These are phyloP conservation scores for Scartelaos histophorus DNA, from an alignment of 2,113 vertebrate genomes.

Conservation along the genomic window DNA sequence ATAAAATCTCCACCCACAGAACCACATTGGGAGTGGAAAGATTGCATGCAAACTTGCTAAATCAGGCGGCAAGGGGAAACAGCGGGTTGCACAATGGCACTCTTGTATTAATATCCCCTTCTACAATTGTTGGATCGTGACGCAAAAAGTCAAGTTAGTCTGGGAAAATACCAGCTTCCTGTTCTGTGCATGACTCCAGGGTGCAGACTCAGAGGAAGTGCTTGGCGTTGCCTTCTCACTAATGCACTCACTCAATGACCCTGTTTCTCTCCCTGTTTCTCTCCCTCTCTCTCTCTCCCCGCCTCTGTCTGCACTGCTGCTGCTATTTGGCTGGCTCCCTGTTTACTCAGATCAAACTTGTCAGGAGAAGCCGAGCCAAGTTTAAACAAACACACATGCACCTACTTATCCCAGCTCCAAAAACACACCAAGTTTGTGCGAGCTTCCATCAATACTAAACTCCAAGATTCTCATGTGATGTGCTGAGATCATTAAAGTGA, in stretches of 20 bases:
- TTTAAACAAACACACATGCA: slow-evolving; percentile 36
- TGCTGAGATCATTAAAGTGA: slow-evolving; percentile 33
- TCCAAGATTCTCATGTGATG: slow-evolving; percentile 22
- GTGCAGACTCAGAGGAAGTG: slow-evolving; percentile 37
- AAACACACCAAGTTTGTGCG: slow-evolving; percentile 23
- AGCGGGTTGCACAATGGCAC: slow-evolving; percentile 63
- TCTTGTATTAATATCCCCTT: slow-evolving; percentile 74
- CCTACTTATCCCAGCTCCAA: not conserved
- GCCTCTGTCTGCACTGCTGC: slow-evolving; percentile 18
- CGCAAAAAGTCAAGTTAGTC: slow-evolving; percentile 56
- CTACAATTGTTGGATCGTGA: slow-evolving; percentile 65
- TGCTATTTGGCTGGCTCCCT: slow-evolving; percentile 44
- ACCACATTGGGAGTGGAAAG: slow-evolving; percentile 53
- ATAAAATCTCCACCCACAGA: slow-evolving; percentile 51
- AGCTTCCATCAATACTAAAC: slow-evolving; percentile 11
- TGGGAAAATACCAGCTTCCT: slow-evolving; percentile 75
- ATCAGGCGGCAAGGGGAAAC: slow-evolving; percentile 62
- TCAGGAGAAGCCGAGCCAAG: slow-evolving; percentile 38
- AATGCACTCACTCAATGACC: slow-evolving; percentile 46
- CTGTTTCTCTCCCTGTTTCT: slow-evolving; percentile 17
- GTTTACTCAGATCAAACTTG: slow-evolving; percentile 58
- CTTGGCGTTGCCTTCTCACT: slow-evolving; percentile 33
- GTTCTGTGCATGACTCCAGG: slow-evolving; percentile 52
- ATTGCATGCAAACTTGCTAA: slow-evolving; percentile 65
- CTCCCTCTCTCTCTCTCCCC: not conserved